Base-by-base conservation (phyloP, 23 tunicate genomes). In the Clavelina lepadiformis region DNA sequence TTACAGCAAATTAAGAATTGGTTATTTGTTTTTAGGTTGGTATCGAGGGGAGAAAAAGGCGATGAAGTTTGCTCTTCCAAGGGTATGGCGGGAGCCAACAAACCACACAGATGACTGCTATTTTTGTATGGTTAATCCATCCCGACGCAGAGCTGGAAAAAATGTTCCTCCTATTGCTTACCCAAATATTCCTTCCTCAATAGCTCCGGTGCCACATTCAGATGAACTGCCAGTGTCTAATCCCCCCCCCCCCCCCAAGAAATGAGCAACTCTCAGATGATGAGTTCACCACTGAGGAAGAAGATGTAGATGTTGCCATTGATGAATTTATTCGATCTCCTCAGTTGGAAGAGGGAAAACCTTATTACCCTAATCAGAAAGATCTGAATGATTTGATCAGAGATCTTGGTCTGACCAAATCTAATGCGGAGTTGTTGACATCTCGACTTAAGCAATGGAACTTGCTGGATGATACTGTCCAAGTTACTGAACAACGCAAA, bases 141-240 rank as follows among this genome's bases (percentile, higher is more conserved):
- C 69, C 69, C 25, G 28, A 63, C 69, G 69, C 28, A 19, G 51
- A 63, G 69, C 69, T 63, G 69, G 69, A 23, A 35, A 36, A 33
- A 63, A 36, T 36, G 69, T 29, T 22, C 23, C 51, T 63, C 28
- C 50, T 22, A 63, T 23, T 35, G 51, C 11, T 31, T 63, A 63
- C 28, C 69, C 69, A 23, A 33, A 63, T 33, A 63, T 63, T 63
- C 51, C 50, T 35, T 63, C 51, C 28, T 63, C 69, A 63, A 35
- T 63, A 11, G 51, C 69, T 35, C 25, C 69, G 21, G 69, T 63
- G 27, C 69, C 51, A 35, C 69, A 58, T 63, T 63, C 69, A 36
- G 49, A 28, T 36, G 30, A 63, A 13, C 38, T 63, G 23, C 51
- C 51, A 36, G 51, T 35, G 19, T 27, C 69, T 11, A 35, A 8